A percentile compares a stretch with the other conserved stretches of the same genome.
Evolutionary conservation across 1,140 invertebrate genomes (phyloP).

Genomic region (Lordiphosa stackelbergi): DNA sequence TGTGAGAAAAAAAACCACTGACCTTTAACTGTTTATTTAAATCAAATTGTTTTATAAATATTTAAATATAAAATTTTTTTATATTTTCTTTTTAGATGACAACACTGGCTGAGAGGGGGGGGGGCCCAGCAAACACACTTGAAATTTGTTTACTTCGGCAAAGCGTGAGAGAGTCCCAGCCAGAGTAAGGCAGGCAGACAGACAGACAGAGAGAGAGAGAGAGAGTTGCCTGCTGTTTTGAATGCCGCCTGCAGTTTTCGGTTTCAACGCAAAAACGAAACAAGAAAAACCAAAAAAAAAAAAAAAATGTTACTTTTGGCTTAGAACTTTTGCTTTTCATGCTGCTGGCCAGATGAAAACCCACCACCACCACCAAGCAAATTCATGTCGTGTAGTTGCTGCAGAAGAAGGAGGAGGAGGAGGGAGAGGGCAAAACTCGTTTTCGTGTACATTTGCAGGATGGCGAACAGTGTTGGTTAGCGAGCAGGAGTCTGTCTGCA

Average conservation of each 20-base stretch:
- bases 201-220: slow-evolving; percentile 12
- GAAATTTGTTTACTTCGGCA: slow-evolving; percentile 56
- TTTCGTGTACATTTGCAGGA: slow-evolving; percentile 19
- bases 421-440: slow-evolving; percentile 45
- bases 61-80: too few species aligned
- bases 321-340: slow-evolving; percentile 67
- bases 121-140: slow-evolving; percentile 33
- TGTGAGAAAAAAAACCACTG: too few species aligned
- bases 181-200: slow-evolving; percentile 5
- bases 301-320: slow-evolving; percentile 29
- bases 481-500: too few species aligned
- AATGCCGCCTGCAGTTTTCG: slow-evolving; percentile 37
- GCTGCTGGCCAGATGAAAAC: slow-evolving; percentile 28
- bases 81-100: neutral
- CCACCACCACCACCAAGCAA: slow-evolving; percentile 63
- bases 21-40: too few species aligned
- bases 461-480: too few species aligned
- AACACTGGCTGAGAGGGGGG: neutral
- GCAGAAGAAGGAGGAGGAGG: slow-evolving; percentile 21
- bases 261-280: slow-evolving; percentile 15
- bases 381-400: slow-evolving; percentile 33
- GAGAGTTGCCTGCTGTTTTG: slow-evolving; percentile 20
- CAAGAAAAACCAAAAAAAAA: slow-evolving; percentile 28
- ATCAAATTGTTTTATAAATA: too few species aligned
- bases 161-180: slow-evolving; percentile 10